Evolutionary conservation across 2,113 vertebrate species (phyloP).

Genomic region (Sinocyclocheilus grahami): DNA sequence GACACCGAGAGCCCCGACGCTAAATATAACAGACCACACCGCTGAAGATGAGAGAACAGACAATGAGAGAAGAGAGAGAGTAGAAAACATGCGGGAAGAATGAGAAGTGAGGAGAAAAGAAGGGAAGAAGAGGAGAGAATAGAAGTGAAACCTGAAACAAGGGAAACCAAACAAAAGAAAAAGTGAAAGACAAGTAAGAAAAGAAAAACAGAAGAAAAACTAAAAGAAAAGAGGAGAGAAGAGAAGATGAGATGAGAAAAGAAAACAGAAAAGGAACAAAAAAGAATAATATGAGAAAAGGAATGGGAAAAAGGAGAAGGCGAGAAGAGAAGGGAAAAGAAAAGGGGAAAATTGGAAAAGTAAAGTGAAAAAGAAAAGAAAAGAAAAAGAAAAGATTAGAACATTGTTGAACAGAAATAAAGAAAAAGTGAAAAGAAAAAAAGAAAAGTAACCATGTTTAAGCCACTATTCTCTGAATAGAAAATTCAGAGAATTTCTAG

Average conservation of each 20-base stretch:
- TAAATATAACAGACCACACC: constrained; percentile 32
- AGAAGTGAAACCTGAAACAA: background rate
- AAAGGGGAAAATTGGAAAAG: background rate
- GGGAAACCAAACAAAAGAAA: no score
- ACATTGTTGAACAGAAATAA: background rate
- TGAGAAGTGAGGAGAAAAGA: background rate
- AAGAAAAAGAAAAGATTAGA: background rate
- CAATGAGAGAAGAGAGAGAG: background rate
- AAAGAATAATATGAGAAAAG: background rate
- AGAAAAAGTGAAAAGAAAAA: background rate
- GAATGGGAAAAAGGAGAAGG: no score
- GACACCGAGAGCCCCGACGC: constrained; percentile 4
- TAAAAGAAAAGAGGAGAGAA: background rate
- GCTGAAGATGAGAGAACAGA: background rate
- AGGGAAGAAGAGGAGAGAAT: no score
- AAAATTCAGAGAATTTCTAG: no score
- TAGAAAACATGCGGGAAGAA: no score
- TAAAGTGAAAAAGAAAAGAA: background rate
- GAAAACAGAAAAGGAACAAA: background rate
- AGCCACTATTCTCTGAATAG: background rate
- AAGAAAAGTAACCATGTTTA: no score
- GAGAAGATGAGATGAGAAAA: background rate
- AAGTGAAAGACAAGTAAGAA: no score
- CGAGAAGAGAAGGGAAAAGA: background rate
- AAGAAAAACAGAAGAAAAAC: no score